Evolutionary conservation across 1,140 invertebrate genomes (phyloP).

Genomic region (Aphis craccivora): DNA sequence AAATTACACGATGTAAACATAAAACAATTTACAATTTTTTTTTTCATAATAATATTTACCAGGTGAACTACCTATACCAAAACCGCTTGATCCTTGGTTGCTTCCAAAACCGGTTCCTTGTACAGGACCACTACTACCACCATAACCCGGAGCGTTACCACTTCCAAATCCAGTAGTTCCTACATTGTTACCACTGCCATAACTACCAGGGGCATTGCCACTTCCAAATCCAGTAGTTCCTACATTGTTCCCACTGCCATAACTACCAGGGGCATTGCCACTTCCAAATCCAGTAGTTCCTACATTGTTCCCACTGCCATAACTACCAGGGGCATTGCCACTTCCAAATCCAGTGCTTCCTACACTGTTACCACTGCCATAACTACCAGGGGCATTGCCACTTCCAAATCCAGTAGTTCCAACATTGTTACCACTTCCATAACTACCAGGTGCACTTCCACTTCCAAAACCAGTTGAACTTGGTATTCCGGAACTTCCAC

Average conservation of each 20-base stretch:
- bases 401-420: slow-evolving; percentile 26
- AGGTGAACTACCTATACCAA: slow-evolving; percentile 23
- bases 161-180: slow-evolving; percentile 40
- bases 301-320: slow-evolving; percentile 31
- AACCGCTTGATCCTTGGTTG: slow-evolving; percentile 44
- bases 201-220: neutral
- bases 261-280: slow-evolving; percentile 48
- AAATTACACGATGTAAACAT: neutral
- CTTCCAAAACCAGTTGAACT: slow-evolving; percentile 39
- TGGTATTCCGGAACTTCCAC: slow-evolving; percentile 26
- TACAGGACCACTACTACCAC: neutral
- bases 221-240: slow-evolving; percentile 32
- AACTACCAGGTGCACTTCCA: slow-evolving; percentile 52
- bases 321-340: slow-evolving; percentile 45
- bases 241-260: slow-evolving; percentile 28
- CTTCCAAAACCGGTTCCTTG: slow-evolving; percentile 30
- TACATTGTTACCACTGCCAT: neutral
- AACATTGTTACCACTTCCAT: slow-evolving; percentile 31
- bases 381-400: slow-evolving; percentile 47
- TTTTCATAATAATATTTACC: neutral
- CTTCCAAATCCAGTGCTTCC: slow-evolving; percentile 30
- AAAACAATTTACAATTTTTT: neutral
- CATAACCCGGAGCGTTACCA: slow-evolving; percentile 30
- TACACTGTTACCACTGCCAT: slow-evolving; percentile 26
- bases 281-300: slow-evolving; percentile 30